Conservation (phyloP, 2,888 invertebrate genomes). For the Brachyopa scutellaris region DNA sequence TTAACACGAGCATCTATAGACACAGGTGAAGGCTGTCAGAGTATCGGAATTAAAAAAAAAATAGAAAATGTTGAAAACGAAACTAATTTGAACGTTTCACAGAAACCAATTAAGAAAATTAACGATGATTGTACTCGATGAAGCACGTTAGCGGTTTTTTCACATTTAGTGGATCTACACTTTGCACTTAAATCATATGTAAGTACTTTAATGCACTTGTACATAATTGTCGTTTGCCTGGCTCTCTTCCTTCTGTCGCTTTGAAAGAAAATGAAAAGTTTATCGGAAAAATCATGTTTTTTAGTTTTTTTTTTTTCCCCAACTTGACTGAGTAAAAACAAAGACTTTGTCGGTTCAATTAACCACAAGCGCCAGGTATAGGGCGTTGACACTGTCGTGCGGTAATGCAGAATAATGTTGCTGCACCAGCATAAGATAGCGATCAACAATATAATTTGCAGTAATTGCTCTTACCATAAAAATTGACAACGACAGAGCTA, state of each 20-base stretch:
- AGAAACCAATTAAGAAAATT: constrained; percentile 67
- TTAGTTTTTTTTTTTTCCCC: constrained; percentile 5
- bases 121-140: constrained; percentile 45
- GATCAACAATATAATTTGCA: constrained; percentile 62
- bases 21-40: constrained; percentile 2
- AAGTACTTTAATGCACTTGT: background rate
- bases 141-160: constrained; percentile 13
- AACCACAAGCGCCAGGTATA: constrained; percentile 45
- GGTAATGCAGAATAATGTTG: constrained; percentile 17
- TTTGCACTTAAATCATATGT: background rate
- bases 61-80: constrained; percentile 43
- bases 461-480: background rate
- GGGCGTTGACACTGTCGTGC: constrained; percentile 64
- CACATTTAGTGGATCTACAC: background rate
- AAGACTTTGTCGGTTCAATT: constrained; percentile 48
- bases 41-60: background rate
- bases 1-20: constrained; percentile 1
- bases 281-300: constrained; percentile 63
- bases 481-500: no score
- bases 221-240: no score
- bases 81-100: constrained; percentile 60
- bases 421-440: constrained; percentile 19
- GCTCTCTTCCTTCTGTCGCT: no score
- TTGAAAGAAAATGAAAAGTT: constrained; percentile 29
- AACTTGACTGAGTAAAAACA: no score